Conservation (phyloP, 2,797 vertebrate species). For the Esox lucius region DNA sequence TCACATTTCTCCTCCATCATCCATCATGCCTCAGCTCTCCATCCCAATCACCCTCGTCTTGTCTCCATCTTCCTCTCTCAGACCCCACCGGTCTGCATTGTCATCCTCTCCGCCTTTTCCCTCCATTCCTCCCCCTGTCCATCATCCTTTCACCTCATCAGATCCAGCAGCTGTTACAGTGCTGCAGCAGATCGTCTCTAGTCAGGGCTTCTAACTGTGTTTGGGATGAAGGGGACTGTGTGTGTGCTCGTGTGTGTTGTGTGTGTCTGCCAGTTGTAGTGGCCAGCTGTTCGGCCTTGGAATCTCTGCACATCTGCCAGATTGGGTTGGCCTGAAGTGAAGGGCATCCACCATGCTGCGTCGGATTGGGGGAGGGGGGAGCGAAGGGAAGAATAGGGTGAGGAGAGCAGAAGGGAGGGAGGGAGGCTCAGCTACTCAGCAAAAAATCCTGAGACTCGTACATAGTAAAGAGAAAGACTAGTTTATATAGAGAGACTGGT, state of each 20-base stretch:
- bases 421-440: constrained; percentile 30
- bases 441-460: constrained; percentile 16
- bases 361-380: constrained; percentile 13
- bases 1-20: no score
- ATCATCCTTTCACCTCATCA: background rate
- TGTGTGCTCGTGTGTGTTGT: constrained; percentile 14
- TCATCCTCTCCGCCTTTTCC: background rate
- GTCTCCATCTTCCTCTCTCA: background rate
- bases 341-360: constrained; percentile 31
- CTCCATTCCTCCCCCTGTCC: background rate
- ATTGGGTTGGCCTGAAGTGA: constrained; percentile 34
- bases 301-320: constrained; percentile 65
- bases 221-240: background rate
- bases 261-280: constrained; percentile 29
- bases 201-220: background rate
- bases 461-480: background rate
- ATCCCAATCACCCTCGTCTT: background rate
- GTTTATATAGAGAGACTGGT: background rate
- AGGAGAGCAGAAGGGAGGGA: constrained; percentile 8
- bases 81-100: background rate
- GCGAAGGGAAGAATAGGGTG: background rate
- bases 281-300: constrained; percentile 54
- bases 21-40: background rate
- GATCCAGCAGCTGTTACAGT: background rate
- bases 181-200: background rate